Conservation (phyloP, 2,113 vertebrate species). For the Gulo gulo region DNA sequence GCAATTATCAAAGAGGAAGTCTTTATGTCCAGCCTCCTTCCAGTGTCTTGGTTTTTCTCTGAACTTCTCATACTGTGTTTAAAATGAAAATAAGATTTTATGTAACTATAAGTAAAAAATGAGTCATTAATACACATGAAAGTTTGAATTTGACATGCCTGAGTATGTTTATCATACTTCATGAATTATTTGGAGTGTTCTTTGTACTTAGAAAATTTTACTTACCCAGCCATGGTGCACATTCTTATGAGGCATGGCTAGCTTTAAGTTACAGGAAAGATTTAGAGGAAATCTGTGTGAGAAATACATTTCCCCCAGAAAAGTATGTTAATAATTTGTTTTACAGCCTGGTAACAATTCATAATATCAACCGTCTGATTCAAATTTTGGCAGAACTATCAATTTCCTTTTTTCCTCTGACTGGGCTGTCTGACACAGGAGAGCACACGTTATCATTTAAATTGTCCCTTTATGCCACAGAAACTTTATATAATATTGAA, state of each 20-base stretch:
- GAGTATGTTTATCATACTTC: neutral
- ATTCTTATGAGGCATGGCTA: neutral
- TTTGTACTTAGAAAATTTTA: neutral
- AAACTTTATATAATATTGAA: neutral
- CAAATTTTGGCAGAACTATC: neutral
- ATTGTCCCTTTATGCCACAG: neutral
- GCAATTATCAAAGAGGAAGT: neutral
- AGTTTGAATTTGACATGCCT: neutral
- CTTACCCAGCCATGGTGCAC: neutral
- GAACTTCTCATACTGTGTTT: neutral
- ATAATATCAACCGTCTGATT: neutral
- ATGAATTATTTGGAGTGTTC: neutral
- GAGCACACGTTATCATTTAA: neutral
- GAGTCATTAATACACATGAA: neutral
- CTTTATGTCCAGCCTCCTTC: neutral
- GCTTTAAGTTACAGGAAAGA: neutral
- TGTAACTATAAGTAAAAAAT: neutral
- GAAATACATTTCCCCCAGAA: neutral
- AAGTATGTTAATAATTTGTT: neutral
- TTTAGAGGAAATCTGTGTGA: neutral
- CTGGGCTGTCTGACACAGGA: neutral
- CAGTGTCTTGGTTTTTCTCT: neutral
- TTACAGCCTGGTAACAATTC: neutral
- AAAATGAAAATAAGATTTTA: neutral
- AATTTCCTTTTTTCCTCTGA: neutral